Conservation (phyloP, 2,113 vertebrate species). For the Notarius quadriscutis region DNA sequence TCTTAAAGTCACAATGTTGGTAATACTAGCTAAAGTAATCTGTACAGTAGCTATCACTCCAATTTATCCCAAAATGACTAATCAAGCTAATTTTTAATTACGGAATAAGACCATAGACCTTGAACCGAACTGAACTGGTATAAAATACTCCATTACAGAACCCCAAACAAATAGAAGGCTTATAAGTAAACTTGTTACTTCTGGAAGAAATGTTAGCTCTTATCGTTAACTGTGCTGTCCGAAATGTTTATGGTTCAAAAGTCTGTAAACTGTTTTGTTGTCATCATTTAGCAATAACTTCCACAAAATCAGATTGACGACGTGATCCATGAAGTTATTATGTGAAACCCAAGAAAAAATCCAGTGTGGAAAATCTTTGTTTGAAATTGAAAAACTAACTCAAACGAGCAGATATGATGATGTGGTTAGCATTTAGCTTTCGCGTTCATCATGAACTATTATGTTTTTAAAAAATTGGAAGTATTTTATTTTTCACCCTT, state of each 20-base stretch:
- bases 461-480: neutral
- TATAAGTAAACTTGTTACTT: neutral
- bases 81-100: neutral
- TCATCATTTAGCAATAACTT: neutral
- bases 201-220: neutral
- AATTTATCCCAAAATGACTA: slow-evolving; percentile 46
- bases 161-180: neutral
- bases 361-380: neutral
- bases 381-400: neutral
- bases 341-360: neutral
- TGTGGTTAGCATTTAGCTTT: neutral
- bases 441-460: neutral
- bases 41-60: slow-evolving; percentile 25
- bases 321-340: no score
- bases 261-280: neutral
- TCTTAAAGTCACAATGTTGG: neutral
- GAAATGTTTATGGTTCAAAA: neutral
- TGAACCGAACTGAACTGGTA: neutral
- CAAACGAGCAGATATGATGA: neutral
- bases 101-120: neutral
- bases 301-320: no score
- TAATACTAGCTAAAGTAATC: neutral
- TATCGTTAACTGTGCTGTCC: neutral
- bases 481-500: neutral
- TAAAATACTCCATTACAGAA: neutral